These are phyloP conservation scores for Prunella strophiata DNA, from an alignment of 2,797 vertebrate species.

Conservation along the genomic window DNA sequence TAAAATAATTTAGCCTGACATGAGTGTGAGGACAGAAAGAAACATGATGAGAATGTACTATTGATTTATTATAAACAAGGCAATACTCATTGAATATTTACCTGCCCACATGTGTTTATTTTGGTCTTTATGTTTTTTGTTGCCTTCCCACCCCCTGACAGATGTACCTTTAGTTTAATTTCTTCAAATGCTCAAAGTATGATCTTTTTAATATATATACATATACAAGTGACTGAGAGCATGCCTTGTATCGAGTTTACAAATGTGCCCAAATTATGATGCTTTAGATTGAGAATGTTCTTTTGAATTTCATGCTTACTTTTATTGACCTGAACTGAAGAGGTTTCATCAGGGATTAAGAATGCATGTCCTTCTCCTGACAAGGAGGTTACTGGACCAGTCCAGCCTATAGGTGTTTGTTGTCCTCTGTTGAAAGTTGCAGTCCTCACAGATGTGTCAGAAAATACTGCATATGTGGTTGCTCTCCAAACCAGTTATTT, in stretches of 20 bases:
- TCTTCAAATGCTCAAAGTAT: neutral
- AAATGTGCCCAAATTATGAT: neutral
- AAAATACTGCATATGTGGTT: neutral
- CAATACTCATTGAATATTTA: neutral
- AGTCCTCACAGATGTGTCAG: neutral
- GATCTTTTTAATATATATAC: neutral
- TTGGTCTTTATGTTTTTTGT: neutral
- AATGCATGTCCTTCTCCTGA: neutral
- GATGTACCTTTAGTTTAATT: neutral
- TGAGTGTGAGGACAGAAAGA: neutral
- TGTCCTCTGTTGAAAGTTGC: neutral
- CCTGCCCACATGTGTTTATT: neutral
- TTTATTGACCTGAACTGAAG: neutral
- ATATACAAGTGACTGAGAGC: neutral
- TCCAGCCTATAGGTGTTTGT: neutral
- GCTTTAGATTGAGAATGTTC: neutral
- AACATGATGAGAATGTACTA: neutral
- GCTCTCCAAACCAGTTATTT: constrained; percentile 26
- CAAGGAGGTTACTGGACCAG: neutral
- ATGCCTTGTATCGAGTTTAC: neutral
- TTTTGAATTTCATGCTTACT: neutral
- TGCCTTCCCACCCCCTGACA: fast-evolving
- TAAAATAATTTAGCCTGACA: neutral
- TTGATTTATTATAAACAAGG: neutral
- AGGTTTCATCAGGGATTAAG: neutral